Evolutionary conservation across 1,140 invertebrate genomes (phyloP).

Genomic region (Periplaneta americana): DNA sequence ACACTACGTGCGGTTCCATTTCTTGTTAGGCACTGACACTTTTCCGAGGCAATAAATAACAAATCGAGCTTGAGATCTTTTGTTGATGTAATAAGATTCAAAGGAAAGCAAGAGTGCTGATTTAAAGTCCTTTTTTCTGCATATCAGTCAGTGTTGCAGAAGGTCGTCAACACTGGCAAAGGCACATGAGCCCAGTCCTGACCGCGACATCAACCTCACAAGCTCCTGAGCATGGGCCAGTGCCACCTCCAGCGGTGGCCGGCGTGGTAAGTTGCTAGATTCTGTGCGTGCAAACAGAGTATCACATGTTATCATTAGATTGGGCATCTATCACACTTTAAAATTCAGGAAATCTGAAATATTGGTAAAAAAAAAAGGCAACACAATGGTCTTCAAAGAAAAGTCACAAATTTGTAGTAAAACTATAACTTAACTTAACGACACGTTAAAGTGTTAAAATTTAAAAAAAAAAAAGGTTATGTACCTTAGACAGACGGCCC

Average conservation of each 20-base stretch:
- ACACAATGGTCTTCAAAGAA: too few relatives aligned
- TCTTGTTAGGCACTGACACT: background rate
- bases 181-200: conserved; percentile 88
- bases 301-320: background rate
- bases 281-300: conserved; percentile 50
- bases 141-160: conserved; percentile 50
- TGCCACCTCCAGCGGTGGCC: conserved; percentile 87
- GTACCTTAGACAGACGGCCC: too few relatives aligned
- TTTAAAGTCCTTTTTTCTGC: conserved; percentile 31
- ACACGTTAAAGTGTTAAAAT: too few relatives aligned
- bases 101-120: background rate
- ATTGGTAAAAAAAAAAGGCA: background rate
- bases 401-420: too few relatives aligned
- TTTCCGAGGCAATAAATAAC: background rate
- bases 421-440: too few relatives aligned
- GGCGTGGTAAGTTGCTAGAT: conserved; percentile 79
- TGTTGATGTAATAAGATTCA: background rate
- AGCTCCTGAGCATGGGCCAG: conserved; percentile 84
- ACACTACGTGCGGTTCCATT: background rate
- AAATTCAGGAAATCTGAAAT: background rate
- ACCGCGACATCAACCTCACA: conserved; percentile 81
- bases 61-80: too few relatives aligned
- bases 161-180: conserved; percentile 79
- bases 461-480: too few relatives aligned
- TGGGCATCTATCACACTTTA: too few relatives aligned